A percentile compares a stretch with the other conserved stretches of the same genome.
Conservation (phyloP, 2,797 vertebrate genomes). For the Nothura maculosa region DNA sequence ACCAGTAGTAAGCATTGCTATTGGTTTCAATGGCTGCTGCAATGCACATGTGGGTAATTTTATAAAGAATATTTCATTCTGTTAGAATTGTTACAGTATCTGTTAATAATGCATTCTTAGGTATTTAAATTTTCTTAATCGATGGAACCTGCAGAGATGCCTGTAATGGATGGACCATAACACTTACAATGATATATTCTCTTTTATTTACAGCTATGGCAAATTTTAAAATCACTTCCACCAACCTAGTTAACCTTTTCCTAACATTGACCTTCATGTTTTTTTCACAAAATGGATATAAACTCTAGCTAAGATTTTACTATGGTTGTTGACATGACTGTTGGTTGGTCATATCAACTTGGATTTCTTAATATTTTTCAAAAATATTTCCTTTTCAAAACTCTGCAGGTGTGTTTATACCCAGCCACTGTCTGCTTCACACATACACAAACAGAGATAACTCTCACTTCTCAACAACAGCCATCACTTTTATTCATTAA, state of each 20-base stretch:
- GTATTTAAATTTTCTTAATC: neutral
- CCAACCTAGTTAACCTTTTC: neutral
- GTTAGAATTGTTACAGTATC: neutral
- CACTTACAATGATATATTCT: neutral
- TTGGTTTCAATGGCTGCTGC: neutral
- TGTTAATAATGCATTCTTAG: neutral
- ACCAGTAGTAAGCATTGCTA: neutral
- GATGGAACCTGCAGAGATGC: neutral
- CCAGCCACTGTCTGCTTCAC: neutral
- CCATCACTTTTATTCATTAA: conserved; percentile 65
- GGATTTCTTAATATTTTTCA: neutral
- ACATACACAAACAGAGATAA: conserved; percentile 28
- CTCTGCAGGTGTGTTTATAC: neutral
- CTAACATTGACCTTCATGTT: neutral
- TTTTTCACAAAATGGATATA: neutral
- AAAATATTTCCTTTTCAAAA: conserved; percentile 23
- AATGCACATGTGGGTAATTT: neutral
- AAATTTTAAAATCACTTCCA: neutral
- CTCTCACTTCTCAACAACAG: conserved; percentile 30
- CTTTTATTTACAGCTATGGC: neutral
- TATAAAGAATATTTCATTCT: neutral
- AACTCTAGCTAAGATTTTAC: neutral
- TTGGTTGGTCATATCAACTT: neutral
- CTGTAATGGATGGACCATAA: neutral
- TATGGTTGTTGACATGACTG: neutral